Conservation (phyloP, 1,140 invertebrate species). For the Leptonema lineaticorne region DNA sequence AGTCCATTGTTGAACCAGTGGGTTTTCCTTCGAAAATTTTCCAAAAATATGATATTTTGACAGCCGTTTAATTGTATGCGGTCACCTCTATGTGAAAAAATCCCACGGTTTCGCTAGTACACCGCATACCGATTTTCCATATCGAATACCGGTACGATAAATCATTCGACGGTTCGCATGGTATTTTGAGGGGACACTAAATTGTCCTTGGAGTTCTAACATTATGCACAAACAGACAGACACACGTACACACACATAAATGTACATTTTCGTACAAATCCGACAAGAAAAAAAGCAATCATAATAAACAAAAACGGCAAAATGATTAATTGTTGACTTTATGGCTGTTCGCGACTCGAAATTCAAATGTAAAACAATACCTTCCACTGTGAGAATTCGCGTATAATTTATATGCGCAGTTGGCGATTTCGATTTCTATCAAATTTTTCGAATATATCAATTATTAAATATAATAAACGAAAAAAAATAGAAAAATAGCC, state of each 20-base stretch:
- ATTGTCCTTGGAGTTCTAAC: conserved; percentile 11
- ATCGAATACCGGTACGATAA: background rate
- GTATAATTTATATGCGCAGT: background rate
- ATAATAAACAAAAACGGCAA: conserved; percentile 14
- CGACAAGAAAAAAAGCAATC: background rate
- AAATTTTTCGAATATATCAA: conserved; percentile 13
- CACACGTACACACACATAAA: conserved; percentile 7
- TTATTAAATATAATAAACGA: too few relatives aligned
- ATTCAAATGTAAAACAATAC: conserved; percentile 15
- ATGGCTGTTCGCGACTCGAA: background rate
- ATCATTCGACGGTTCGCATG: conserved; percentile 8
- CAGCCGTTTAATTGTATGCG: too few relatives aligned
- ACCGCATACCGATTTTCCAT: background rate
- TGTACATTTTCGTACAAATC: background rate
- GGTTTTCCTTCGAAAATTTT: too few relatives aligned
- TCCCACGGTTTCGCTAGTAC: background rate
- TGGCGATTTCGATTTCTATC: conserved; percentile 12
- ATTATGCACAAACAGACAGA: background rate
- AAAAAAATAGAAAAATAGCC: too few relatives aligned
- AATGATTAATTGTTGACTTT: conserved; percentile 8
- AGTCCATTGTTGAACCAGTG: too few relatives aligned
- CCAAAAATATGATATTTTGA: too few relatives aligned
- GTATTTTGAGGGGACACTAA: conserved; percentile 10
- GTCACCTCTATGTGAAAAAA: too few relatives aligned
- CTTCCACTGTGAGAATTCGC: conserved; percentile 11